A percentile compares a stretch with the other conserved stretches of the same genome.
Conservation (phyloP, 2,113 vertebrate genomes). For the Manacus vitellinus region DNA sequence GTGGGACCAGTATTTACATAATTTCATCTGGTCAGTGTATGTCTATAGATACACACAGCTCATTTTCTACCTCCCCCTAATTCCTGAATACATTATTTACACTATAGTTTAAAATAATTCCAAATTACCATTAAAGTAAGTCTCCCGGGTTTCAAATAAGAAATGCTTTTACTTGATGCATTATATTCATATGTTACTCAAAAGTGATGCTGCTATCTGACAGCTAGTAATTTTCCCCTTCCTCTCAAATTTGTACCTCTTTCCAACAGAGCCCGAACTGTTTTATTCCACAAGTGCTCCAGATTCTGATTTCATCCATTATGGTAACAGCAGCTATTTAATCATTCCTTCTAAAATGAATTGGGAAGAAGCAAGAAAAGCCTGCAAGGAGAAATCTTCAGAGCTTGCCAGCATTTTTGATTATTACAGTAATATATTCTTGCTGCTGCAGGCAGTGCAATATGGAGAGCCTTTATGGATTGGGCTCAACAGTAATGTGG, state of each 20-base stretch:
- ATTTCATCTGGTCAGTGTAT: background rate
- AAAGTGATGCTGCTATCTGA: background rate
- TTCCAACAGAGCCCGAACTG: constrained; percentile 80
- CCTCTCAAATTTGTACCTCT: background rate
- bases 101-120: background rate
- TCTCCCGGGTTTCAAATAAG: background rate
- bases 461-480: constrained; percentile 84
- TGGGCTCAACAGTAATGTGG: constrained; percentile 89
- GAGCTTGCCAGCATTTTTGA: constrained; percentile 85
- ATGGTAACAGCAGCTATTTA: constrained; percentile 85
- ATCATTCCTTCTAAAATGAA: constrained; percentile 80
- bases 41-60: background rate
- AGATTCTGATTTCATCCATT: constrained; percentile 67
- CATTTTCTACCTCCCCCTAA: background rate
- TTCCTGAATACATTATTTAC: background rate
- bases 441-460: constrained; percentile 68
- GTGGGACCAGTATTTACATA: background rate
- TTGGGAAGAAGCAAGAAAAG: constrained; percentile 86
- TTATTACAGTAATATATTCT: constrained; percentile 75
- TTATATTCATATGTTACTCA: background rate
- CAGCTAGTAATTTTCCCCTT: background rate
- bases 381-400: constrained; percentile 81
- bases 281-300: constrained; percentile 56
- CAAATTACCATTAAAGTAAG: background rate
- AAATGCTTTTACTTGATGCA: background rate